Evolutionary conservation across 2,797 vertebrate species (phyloP).

Genomic region (Netta rufina): DNA sequence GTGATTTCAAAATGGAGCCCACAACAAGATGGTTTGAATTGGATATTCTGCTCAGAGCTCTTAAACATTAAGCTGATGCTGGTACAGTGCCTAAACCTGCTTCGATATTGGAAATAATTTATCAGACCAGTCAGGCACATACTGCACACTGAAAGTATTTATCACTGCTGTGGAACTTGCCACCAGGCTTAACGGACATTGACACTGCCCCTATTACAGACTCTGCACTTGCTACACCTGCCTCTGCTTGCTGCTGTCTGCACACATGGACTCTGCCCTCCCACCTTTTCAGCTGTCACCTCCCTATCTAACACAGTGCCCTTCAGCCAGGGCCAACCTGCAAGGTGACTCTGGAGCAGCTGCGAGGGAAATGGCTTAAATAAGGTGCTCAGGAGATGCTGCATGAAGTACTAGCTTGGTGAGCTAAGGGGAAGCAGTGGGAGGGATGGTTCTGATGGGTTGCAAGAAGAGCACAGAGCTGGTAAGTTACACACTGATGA

Average conservation of each 20-base stretch:
- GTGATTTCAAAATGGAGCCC: background rate
- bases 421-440: rapidly evolving
- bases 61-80: background rate
- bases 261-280: too few species aligned
- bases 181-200: background rate
- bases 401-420: background rate
- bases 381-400: background rate
- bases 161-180: background rate
- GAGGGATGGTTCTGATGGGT: background rate
- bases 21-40: background rate
- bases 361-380: background rate
- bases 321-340: background rate
- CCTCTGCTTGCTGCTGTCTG: background rate
- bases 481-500: background rate
- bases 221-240: too few species aligned
- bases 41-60: background rate
- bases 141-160: background rate
- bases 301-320: background rate
- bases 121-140: background rate
- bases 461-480: background rate
- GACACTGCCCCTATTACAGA: background rate
- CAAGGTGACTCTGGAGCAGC: background rate
- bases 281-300: background rate
- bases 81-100: background rate
- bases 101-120: background rate